Base-by-base conservation (phyloP, 2,797 vertebrate species). In the Oreortyx pictus region DNA sequence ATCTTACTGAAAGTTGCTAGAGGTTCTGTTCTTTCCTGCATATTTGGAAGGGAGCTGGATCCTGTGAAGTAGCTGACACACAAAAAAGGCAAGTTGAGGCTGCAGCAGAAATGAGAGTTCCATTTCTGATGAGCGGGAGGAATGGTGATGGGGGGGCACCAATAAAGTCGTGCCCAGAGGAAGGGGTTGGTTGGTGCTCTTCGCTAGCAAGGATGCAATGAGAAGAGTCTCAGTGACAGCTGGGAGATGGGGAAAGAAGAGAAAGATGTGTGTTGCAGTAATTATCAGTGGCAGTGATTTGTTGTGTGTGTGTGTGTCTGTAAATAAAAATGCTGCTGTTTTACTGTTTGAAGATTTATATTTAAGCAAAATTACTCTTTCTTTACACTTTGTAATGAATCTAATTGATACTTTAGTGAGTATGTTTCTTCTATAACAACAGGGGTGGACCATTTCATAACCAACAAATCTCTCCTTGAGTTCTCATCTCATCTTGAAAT, bases 341-440 rank as follows among this genome's bases (percentile, higher is more conserved):
- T 65, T 89, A 82, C 27, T 52, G 22, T 49, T 70, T 46, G 35
- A 73, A 90, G 80, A 71, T 86, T 82, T 61, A 70, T 39, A 23
- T 57, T 79, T 79, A 37, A 22, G 33, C 14, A 79, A 90, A 92
- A 82, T 54, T 56, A 52, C 35, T 67, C 10, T 41, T 79, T 79
- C 37, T 74, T 18, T 17, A n/a, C 9, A n/a, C 31, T 43, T 67
- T 49, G 88, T 82, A 88, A 43, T 72, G 23, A 62, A 24, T 33
- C 52, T 84, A 92, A 73, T 31, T 7, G 64, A 74, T 76, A 76
- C 67, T 65, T 90, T 14, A 46, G 0, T 79, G 49, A 67, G 33
- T 6, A 8, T 65, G 72, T 84, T 80, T 82, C 57, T 90, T 79
- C 52, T 52, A 6, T 29, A 64, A 74, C 31, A n/a, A 29, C n/a